Conservation (phyloP, 2,888 invertebrate species). For the Drosophila austrosaltans region DNA sequence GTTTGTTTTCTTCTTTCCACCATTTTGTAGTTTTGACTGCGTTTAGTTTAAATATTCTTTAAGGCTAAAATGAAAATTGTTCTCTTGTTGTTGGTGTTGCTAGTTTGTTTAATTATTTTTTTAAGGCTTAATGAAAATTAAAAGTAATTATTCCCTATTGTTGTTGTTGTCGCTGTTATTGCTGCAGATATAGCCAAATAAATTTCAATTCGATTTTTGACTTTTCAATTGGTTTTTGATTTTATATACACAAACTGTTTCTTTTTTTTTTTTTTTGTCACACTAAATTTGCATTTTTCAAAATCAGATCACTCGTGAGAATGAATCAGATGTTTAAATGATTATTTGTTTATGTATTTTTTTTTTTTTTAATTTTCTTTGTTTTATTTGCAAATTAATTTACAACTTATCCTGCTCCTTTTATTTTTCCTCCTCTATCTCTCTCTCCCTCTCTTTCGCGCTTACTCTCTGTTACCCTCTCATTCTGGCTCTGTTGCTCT, state of each 20-base stretch:
- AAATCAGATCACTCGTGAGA: constrained; percentile 26
- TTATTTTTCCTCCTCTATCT: neutral
- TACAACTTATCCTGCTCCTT: constrained; percentile 26
- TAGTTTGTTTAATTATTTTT: neutral
- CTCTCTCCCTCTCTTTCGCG: neutral
- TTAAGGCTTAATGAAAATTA: constrained; percentile 13
- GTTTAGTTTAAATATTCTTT: constrained; percentile 15
- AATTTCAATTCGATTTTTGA: neutral
- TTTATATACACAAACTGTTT: constrained; percentile 4
- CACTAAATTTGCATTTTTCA: constrained; percentile 24
- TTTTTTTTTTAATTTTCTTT: constrained; percentile 25
- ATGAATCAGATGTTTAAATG: constrained; percentile 9
- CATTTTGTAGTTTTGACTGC: constrained; percentile 16
- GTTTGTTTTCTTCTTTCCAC: constrained; percentile 5
- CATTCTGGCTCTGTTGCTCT: neutral
- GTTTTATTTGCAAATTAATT: constrained; percentile 48
- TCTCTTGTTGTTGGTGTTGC: constrained; percentile 30
- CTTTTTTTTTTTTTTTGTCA: neutral
- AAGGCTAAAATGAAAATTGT: constrained; percentile 44
- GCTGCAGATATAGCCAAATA: constrained; percentile 12
- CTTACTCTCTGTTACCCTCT: neutral
- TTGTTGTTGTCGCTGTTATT: constrained; percentile 19
- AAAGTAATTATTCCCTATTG: neutral
- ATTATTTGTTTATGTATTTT: too few relatives aligned
- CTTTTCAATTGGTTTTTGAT: neutral